phyloP scores from a whole-genome alignment of 1,140 invertebrate genomes.

The Rhyzopertha dominica region DNA sequence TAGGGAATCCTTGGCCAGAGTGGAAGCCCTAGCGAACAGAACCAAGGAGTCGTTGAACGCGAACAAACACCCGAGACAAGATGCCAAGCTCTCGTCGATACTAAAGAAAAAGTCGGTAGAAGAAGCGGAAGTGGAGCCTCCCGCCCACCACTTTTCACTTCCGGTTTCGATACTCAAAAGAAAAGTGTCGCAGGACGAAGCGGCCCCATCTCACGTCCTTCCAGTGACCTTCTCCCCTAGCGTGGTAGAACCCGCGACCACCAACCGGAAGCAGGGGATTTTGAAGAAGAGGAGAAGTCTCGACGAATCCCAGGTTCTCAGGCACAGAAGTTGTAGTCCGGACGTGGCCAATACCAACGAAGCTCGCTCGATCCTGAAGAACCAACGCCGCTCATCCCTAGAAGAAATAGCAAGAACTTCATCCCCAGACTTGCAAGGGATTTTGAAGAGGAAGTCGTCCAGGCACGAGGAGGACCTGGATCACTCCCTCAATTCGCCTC shows the following conservation, averaged over 20 bases:
- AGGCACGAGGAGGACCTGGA: conserved; percentile 54
- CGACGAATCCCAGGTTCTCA: conserved; percentile 68
- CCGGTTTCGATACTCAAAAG: conserved; percentile 75
- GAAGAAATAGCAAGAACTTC: conserved; percentile 58
- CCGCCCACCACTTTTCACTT: conserved; percentile 42
- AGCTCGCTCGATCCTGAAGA: conserved; percentile 63
- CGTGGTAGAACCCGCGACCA: conserved; percentile 55
- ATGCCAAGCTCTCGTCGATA: conserved; percentile 38
- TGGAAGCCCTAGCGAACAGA: conserved; percentile 57
- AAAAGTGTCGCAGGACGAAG: conserved; percentile 57
- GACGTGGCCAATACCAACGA: conserved; percentile 57
- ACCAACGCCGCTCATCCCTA: conserved; percentile 61
- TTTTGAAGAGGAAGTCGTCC: conserved; percentile 63
- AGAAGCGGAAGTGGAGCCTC: conserved; percentile 35
- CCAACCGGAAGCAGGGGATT: conserved; percentile 63
- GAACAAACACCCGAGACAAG: conserved; percentile 11
- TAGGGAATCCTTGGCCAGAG: conserved; percentile 61
- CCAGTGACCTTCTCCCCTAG: conserved; percentile 66
- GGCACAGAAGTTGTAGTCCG: conserved; percentile 62
- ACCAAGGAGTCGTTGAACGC: conserved; percentile 28
- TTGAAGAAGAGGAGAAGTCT: conserved; percentile 74
- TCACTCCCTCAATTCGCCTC: conserved; percentile 56
- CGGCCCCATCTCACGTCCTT: conserved; percentile 54
- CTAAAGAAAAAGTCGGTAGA: conserved; percentile 40
- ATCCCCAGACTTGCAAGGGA: conserved; percentile 59